phyloP scores from a whole-genome alignment of 1,140 invertebrate genomes.

The Halesus radiatus region DNA sequence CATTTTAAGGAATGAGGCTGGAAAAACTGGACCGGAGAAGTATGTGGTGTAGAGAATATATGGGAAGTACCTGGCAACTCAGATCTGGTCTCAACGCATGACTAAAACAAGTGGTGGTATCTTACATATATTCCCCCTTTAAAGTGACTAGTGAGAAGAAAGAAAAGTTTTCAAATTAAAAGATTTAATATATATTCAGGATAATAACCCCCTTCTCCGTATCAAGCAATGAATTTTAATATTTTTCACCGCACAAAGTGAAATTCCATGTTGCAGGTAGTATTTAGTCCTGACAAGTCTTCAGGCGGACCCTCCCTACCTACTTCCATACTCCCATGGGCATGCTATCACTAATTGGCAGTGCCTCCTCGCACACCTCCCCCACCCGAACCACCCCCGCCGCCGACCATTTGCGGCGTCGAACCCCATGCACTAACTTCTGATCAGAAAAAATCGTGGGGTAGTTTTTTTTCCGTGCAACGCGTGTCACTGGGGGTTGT shows the following conservation, averaged over 20 bases:
- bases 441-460: conserved; percentile 24
- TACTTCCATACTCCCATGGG: conserved; percentile 36
- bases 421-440: conserved; percentile 34
- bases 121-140: too few species aligned
- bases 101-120: too few species aligned
- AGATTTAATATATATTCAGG: too few species aligned
- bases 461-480: conserved; percentile 27
- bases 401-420: conserved; percentile 16
- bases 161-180: background rate
- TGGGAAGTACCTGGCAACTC: too few species aligned
- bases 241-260: conserved; percentile 11
- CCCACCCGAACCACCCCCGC: background rate
- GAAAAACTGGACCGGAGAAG: too few species aligned
- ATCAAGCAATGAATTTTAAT: background rate
- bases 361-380: conserved; percentile 26
- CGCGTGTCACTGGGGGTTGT: conserved; percentile 24
- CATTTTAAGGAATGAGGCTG: too few species aligned
- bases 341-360: conserved; percentile 56
- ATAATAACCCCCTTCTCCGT: background rate
- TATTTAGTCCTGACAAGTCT: conserved; percentile 34
- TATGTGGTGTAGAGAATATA: too few species aligned
- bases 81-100: too few species aligned
- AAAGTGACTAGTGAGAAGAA: too few species aligned
- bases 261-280: conserved; percentile 20
- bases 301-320: conserved; percentile 21